Conservation (phyloP, 2,888 invertebrate species). For the Temnothorax ravouxi region DNA sequence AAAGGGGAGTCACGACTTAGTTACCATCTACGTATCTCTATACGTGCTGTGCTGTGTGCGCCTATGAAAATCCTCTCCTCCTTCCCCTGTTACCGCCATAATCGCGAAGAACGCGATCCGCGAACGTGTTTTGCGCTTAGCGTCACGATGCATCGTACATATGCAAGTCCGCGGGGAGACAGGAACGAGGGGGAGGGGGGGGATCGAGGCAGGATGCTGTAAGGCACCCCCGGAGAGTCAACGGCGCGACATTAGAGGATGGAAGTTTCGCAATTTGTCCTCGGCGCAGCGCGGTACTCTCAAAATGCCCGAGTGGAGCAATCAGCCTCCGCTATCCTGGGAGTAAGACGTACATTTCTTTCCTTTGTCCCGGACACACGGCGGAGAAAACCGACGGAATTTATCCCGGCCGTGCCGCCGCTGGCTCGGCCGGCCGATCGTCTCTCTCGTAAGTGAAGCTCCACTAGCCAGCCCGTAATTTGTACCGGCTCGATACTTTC, state of each 20-base stretch:
- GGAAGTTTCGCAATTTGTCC: conserved; percentile 69
- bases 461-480: conserved; percentile 38
- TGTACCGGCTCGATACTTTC: conserved; percentile 54
- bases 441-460: conserved; percentile 32
- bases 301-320: conserved; percentile 70
- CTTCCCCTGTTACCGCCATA: neutral
- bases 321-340: conserved; percentile 66
- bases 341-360: conserved; percentile 68
- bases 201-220: conserved; percentile 13
- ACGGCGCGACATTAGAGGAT: conserved; percentile 51
- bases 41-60: neutral
- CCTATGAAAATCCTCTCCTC: neutral
- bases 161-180: neutral
- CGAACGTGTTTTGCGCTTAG: conserved; percentile 10
- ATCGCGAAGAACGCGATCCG: conserved; percentile 24
- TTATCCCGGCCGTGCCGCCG: conserved; percentile 35
- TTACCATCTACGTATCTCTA: conserved; percentile 50
- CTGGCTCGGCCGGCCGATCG: conserved; percentile 8
- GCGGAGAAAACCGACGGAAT: conserved; percentile 39
- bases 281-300: conserved; percentile 36
- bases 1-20: conserved; percentile 74
- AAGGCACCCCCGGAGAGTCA: conserved; percentile 38
- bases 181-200: neutral
- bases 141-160: conserved; percentile 11
- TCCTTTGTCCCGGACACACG: conserved; percentile 39